Evolutionary conservation across 2,888 invertebrate species (phyloP), one percentile per base, ranked within the genome.

Genomic region (Buathra laborator): DNA sequence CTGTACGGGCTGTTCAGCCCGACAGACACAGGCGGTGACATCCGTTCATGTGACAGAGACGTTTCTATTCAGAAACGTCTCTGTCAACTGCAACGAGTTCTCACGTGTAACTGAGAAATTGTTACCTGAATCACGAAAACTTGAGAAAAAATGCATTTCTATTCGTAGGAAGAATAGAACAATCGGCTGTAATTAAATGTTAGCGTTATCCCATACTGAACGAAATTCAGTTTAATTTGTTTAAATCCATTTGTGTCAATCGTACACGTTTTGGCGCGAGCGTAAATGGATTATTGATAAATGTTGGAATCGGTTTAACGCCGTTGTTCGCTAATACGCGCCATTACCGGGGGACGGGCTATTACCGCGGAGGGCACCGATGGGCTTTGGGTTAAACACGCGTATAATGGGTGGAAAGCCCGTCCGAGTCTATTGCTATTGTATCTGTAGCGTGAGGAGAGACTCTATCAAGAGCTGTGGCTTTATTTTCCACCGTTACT

Each of bases 91-190:
- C 29, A 32, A 5, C 37, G 16, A 32, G 3, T 53, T 53, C 16
- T 19, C 12, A 53, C 16, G 6, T 5, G 12, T 7, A n/a, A 14
- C 59, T 51, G 12, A 37, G 37, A 5, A 9, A 3, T 32, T 16
- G 78, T 75, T 79, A 83, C 83, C 83, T 83, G 79, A 44, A 83
- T 75, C 83, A 83, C 10, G 70, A 32, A 75, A n/a, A 9, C 6
- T 16, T 29, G 62, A 4, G 10, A 10, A 37, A 19, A 2, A 72
- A 14, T 48, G n/a, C 6, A 12, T 5, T 32, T 14, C 9, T 29
- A 62, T 14, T 59, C 37, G 16, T 19, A 24, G 16, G 46, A 46
- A 5, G 43, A 1, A 44, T 5, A 16, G 43, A 24, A 19, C n/a
- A 12, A 44, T n/a, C 7, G 16, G 16, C 19, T 24, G 19, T 16